These are phyloP conservation scores for Leuctra nigra DNA, from an alignment of 2,888 invertebrate species.

Conservation along the genomic window DNA sequence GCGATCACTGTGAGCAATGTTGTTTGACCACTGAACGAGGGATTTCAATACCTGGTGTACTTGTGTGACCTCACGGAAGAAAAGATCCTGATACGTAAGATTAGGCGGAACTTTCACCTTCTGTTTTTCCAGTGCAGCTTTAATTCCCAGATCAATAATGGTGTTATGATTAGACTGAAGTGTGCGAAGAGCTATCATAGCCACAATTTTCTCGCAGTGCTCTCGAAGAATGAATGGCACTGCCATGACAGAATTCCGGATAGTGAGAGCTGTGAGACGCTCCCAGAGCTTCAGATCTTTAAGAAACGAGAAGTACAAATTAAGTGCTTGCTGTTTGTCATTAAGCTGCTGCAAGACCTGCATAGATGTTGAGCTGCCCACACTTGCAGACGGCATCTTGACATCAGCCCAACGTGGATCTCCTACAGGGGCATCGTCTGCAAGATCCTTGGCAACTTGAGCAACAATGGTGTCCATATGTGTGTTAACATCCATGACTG, in stretches of 20 bases:
- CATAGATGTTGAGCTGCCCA: conserved; percentile 71
- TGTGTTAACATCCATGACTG: conserved; percentile 43
- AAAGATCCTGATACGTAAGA: conserved; percentile 65
- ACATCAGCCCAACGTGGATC: conserved; percentile 68
- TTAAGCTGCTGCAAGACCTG: conserved; percentile 78
- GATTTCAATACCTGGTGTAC: conserved; percentile 59
- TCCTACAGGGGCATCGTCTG: conserved; percentile 81
- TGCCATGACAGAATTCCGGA: conserved; percentile 45
- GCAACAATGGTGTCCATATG: conserved; percentile 54
- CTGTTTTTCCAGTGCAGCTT: conserved; percentile 44
- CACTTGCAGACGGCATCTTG: conserved; percentile 33
- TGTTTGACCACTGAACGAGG: conserved; percentile 53
- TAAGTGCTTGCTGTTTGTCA: conserved; percentile 78
- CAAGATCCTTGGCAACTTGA: conserved; percentile 64
- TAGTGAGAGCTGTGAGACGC: conserved; percentile 37
- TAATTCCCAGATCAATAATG: conserved; percentile 51
- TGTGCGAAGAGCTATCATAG: conserved; percentile 61
- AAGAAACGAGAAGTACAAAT: conserved; percentile 69
- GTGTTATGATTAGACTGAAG: conserved; percentile 43
- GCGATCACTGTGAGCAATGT: conserved; percentile 52
- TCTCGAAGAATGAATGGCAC: conserved; percentile 57
- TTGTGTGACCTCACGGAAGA: conserved; percentile 62
- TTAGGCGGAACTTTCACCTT: conserved; percentile 42
- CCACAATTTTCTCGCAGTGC: conserved; percentile 73
- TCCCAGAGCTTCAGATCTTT: conserved; percentile 60